These are phyloP conservation scores for Drosophila antonietae DNA, from an alignment of 2,888 invertebrate species.

Conservation along the genomic window DNA sequence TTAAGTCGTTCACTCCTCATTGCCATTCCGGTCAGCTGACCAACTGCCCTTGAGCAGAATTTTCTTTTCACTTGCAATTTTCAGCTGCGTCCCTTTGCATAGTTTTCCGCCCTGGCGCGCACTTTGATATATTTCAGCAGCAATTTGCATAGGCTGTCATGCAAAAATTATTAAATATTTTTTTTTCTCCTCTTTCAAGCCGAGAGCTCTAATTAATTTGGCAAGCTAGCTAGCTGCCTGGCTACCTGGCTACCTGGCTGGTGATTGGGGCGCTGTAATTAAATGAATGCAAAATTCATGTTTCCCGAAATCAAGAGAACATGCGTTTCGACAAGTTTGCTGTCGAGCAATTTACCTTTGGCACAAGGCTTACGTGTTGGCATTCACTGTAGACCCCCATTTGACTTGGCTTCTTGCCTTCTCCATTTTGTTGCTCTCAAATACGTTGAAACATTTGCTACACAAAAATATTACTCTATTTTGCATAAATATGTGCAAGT, in stretches of 20 bases:
- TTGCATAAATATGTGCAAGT: slow-evolving; percentile 68
- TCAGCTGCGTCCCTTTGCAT: slow-evolving; percentile 32
- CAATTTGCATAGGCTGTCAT: slow-evolving; percentile 80
- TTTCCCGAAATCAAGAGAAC: slow-evolving; percentile 72
- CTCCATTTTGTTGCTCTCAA: slow-evolving; percentile 27
- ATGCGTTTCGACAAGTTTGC: slow-evolving; percentile 72
- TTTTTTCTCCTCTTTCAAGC: neutral
- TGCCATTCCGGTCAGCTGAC: slow-evolving; percentile 55
- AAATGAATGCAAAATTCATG: slow-evolving; percentile 82
- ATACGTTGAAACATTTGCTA: slow-evolving; percentile 58
- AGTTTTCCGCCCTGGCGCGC: slow-evolving; percentile 58
- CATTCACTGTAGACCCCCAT: slow-evolving; percentile 43
- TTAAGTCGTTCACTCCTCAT: neutral
- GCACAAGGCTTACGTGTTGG: slow-evolving; percentile 62
- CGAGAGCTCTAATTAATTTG: slow-evolving; percentile 71
- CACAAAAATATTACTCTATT: slow-evolving; percentile 51
- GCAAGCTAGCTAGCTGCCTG: slow-evolving; percentile 6
- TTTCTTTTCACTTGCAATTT: slow-evolving; percentile 44
- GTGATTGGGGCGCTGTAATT: slow-evolving; percentile 64
- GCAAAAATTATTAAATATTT: slow-evolving; percentile 74
- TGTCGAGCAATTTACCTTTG: slow-evolving; percentile 71
- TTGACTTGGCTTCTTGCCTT: neutral
- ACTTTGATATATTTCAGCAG: slow-evolving; percentile 63
- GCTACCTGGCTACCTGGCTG: neutral
- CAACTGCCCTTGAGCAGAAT: slow-evolving; percentile 73